Conservation (phyloP, 2,888 invertebrate genomes). For the Drosophila meridiana region DNA sequence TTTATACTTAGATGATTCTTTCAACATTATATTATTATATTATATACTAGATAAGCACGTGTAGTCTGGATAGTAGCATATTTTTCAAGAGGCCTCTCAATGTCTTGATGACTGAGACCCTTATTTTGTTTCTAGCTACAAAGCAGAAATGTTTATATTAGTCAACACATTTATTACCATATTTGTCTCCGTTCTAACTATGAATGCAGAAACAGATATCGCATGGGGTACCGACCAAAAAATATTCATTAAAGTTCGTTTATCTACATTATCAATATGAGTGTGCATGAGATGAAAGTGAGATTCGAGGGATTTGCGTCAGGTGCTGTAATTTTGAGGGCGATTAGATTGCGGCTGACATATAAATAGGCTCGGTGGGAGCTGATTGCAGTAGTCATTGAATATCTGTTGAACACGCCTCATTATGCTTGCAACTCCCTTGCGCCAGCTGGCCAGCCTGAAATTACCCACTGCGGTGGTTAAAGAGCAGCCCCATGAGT, state of each 20-base stretch:
- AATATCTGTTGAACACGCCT: neutral
- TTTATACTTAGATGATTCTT: too few relatives aligned
- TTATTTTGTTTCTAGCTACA: too few relatives aligned
- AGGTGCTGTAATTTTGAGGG: neutral
- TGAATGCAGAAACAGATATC: neutral
- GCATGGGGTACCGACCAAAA: neutral
- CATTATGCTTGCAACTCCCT: conserved; percentile 74
- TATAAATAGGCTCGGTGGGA: neutral
- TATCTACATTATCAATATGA: neutral
- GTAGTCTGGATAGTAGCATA: too few relatives aligned
- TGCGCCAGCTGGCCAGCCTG: conserved; percentile 46
- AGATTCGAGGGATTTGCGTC: neutral
- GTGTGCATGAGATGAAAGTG: neutral
- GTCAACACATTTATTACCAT: neutral
- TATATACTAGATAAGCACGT: too few relatives aligned
- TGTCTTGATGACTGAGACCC: too few relatives aligned
- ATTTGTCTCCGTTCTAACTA: neutral
- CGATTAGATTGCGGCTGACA: neutral
- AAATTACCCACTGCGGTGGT: neutral
- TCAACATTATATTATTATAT: too few relatives aligned
- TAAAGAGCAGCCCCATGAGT: conserved; percentile 43
- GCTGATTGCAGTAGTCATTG: neutral
- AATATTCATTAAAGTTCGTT: neutral
- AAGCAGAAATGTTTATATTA: neutral
- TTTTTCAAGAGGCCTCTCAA: neutral